These are phyloP conservation scores for Drosophila rellima DNA, from an alignment of 2,888 invertebrate genomes.

Conservation along the genomic window DNA sequence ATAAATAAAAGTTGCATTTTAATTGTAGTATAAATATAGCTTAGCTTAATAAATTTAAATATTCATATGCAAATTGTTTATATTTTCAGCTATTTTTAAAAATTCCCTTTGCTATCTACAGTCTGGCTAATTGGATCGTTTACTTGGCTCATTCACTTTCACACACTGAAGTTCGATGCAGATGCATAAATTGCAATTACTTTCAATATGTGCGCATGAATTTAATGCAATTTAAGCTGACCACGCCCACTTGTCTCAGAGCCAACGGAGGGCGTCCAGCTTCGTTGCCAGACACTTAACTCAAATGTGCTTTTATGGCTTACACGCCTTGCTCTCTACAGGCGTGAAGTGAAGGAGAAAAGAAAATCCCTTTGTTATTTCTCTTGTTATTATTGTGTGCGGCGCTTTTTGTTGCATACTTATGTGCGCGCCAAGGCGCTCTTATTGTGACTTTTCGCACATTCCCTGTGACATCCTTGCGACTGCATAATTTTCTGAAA, in stretches of 20 bases:
- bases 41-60: slow-evolving; percentile 43
- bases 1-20: slow-evolving; percentile 66
- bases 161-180: slow-evolving; percentile 25
- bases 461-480: slow-evolving; percentile 51
- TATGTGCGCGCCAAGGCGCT: slow-evolving; percentile 46
- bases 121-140: slow-evolving; percentile 46
- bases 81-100: slow-evolving; percentile 18
- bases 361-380: slow-evolving; percentile 35
- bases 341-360: slow-evolving; percentile 4
- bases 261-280: not conserved
- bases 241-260: slow-evolving; percentile 16
- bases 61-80: slow-evolving; percentile 36
- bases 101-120: slow-evolving; percentile 11
- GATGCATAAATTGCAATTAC: slow-evolving; percentile 64
- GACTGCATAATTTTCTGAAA: slow-evolving; percentile 70
- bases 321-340: slow-evolving; percentile 3
- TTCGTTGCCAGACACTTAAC: slow-evolving; percentile 54
- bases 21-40: slow-evolving; percentile 33
- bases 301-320: slow-evolving; percentile 66
- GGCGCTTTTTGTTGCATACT: slow-evolving; percentile 64
- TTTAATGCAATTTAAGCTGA: slow-evolving; percentile 67
- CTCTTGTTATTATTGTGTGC: slow-evolving; percentile 36
- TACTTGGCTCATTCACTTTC: slow-evolving; percentile 23
- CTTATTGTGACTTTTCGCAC: slow-evolving; percentile 68
- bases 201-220: slow-evolving; percentile 44